Evolutionary conservation across 2,113 vertebrate species (phyloP).

Genomic region (Eubucco bourcierii): DNA sequence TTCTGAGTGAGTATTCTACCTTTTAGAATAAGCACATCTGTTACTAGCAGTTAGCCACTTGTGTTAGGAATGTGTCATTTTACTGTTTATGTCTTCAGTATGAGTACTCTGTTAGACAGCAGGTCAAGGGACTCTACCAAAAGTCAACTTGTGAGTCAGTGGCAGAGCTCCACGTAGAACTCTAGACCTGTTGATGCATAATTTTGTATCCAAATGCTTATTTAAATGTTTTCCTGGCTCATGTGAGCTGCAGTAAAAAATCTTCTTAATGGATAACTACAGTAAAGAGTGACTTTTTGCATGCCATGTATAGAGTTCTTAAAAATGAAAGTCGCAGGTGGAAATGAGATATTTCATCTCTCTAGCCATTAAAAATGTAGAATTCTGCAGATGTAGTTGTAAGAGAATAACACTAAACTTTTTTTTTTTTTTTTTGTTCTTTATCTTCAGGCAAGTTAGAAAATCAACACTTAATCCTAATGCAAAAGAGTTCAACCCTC

Average conservation of each 20-base stretch:
- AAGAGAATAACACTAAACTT: neutral
- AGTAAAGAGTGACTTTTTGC: neutral
- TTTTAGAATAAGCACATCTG: neutral
- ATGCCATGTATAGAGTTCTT: neutral
- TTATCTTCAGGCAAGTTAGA: conserved; percentile 87
- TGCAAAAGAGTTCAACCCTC: conserved; percentile 97
- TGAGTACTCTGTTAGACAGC: neutral
- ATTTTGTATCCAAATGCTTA: neutral
- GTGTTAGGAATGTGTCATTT: neutral
- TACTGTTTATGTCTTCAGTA: neutral
- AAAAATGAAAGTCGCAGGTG: neutral
- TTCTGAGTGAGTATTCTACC: conserved; percentile 86
- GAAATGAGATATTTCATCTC: neutral
- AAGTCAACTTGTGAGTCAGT: neutral
- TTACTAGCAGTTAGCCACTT: neutral
- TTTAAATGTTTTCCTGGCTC: neutral
- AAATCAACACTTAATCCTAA: conserved; percentile 98
- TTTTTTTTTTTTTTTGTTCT: conserved; percentile 18
- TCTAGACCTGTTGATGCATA: neutral
- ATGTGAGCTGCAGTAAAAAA: neutral
- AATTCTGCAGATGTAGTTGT: neutral
- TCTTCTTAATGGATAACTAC: neutral
- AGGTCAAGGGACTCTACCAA: neutral
- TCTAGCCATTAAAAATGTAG: neutral
- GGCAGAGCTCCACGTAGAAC: neutral